Base-by-base conservation (phyloP, 2,113 vertebrate species). In the Nothobranchius furzeri region DNA sequence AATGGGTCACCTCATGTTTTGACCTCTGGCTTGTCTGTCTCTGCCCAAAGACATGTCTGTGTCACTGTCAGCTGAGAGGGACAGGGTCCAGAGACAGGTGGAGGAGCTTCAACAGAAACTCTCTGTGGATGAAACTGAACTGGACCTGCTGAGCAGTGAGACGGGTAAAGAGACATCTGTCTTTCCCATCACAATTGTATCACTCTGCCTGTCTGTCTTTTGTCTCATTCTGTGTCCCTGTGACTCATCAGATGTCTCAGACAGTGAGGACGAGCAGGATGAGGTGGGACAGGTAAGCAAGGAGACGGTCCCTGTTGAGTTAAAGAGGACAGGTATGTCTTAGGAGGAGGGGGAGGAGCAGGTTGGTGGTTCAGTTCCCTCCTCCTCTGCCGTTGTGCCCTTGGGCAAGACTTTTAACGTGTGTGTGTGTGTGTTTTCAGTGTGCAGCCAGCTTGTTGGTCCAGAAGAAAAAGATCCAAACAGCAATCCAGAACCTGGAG, bases 401-500 rank as follows among this genome's bases (percentile, higher is more conserved):
- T 30, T 30, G 30, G 30, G 30, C 30, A 30, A 30, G 30, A 30
- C 30, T 3, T 4, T 30, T 30, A 30, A 30, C 30, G 8, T 17
- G 11, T 61, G 10, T 66, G 40, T 42, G 40, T 8, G 2, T 8
- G 40, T 42, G 7, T 42, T 70, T 30, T 25, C 30, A 88, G 86
- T 69, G 47, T 64, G 48, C 58, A 52, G 64, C 51, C 46, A 79
- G 55, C 70, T 62, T 90, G 45, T 37, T 86, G 76, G 83, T 70
- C 11, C 49, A 85, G 37, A 85, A 64, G 59, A 65, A 86, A 3
- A 74, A 75, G 52, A 71, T 90, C 67, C 77, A 90, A 73, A 75
- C 20, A n/a, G 73, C 88, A 20, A 88, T 90, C 64, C 70, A 88
- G 58, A 74, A 82, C 56, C 67, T 90, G 69, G 86, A 90, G 69